Evolutionary conservation across 2,888 invertebrate genomes (phyloP), one percentile per base, ranked within the genome.

Genomic region (Ellobium chinense): DNA sequence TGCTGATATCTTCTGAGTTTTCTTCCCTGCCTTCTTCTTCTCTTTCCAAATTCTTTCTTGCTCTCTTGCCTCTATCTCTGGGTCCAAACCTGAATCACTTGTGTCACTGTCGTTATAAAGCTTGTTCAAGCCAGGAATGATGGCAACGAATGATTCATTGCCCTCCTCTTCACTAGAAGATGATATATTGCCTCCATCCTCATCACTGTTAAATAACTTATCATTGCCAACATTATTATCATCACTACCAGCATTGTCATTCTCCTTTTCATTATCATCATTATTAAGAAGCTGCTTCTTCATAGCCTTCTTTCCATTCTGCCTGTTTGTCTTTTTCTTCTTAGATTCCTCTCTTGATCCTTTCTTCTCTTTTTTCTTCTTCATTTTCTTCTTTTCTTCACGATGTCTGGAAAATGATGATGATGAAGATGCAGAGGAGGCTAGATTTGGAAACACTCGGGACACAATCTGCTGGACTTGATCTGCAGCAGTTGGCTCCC

Each of bases 401-500:
- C 82, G 65, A 21, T 77, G 68, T 60, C 82, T 83, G 24, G 68
- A 81, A 70, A 12, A 62, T n/a, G 36, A 46, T 78, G 46, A 69
- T 76, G 27, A 80, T 58, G n/a, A 62, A 24, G 29, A 34, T 21
- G 54, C 18, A 14, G 62, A 37, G n/a, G 36, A 36, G 37, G 27
- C 5, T 2, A 60, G 29, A n/a, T 72, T 56, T n/a, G 66, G 66
- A 18, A 82, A 75, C 1, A 73, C 68, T 21, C 69, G 39, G 9
- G 80, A 31, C 29, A 78, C 31, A 37, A 83, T 60, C 2, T 78
- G 34, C 70, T 86, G 83, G 36, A 89, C 86, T 69, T 83, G 85
- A 7, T 87, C 85, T 18, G 87, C 85, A 37, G 81, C 76, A 1
- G 85, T 68, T 18, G 88, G 86, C 58, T 84, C 70, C 54, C 83